phyloP scores from a whole-genome alignment of 2,888 invertebrate genomes.

The Aphidoletes aphidimyza region DNA sequence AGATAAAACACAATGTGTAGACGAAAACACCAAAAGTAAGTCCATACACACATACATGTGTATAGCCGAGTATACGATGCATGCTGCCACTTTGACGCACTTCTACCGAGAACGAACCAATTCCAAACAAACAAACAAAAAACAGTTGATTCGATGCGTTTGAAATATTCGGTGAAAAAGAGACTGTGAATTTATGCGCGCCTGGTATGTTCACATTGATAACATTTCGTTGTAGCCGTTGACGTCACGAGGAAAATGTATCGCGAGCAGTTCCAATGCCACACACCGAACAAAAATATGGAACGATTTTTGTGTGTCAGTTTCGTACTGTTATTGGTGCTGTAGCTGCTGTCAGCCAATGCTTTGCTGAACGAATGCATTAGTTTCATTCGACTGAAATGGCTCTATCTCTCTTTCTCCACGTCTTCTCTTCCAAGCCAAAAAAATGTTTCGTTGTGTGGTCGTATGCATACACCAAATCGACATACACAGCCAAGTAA shows the following conservation, averaged over 20 bases:
- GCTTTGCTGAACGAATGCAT: constrained; percentile 5
- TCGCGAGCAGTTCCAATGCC: not conserved
- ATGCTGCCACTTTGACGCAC: not conserved
- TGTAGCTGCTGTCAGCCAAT: constrained; percentile 19
- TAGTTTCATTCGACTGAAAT: constrained; percentile 2
- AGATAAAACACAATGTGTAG: no score
- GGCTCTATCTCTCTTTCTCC: not conserved
- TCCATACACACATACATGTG: no score
- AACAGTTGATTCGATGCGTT: not conserved
- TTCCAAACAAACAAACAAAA: not conserved
- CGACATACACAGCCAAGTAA: not conserved
- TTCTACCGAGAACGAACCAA: not conserved
- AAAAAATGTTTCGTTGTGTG: not conserved
- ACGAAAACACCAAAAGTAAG: no score
- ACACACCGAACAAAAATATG: not conserved
- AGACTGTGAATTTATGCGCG: not conserved
- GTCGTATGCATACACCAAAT: not conserved
- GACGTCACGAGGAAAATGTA: constrained; percentile 20
- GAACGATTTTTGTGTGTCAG: not conserved
- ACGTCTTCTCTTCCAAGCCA: not conserved
- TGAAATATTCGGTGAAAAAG: not conserved
- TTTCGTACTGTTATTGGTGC: not conserved
- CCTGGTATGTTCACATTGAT: constrained; percentile 47
- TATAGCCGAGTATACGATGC: no score
- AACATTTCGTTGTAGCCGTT: constrained; percentile 52